Evolutionary conservation across 2,888 invertebrate genomes (phyloP).

Genomic region (Tetropium fuscum): DNA sequence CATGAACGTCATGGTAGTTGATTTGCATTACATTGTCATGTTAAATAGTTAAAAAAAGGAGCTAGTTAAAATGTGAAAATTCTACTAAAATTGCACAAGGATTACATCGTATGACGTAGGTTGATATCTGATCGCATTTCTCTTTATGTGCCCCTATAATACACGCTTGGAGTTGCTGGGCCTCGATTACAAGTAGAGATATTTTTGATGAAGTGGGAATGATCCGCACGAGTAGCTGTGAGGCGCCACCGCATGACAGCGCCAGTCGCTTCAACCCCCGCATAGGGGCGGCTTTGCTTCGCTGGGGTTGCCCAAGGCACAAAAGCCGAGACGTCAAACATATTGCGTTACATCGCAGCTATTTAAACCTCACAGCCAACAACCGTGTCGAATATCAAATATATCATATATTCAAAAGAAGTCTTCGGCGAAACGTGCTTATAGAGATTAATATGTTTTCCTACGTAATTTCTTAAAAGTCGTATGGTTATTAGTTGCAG

Average conservation of each 20-base stretch:
- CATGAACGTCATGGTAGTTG: too few species aligned
- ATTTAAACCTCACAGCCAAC: conserved; percentile 41
- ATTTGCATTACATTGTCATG: too few species aligned
- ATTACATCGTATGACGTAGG: not conserved
- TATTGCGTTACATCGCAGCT: conserved; percentile 57
- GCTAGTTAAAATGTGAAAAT: too few species aligned
- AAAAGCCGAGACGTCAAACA: conserved; percentile 57
- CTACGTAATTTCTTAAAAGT: too few species aligned
- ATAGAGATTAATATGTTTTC: conserved; percentile 10
- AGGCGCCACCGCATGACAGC: conserved; percentile 62
- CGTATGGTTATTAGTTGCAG: not conserved
- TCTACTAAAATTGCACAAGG: not conserved
- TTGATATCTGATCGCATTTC: conserved; percentile 21
- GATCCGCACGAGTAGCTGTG: conserved; percentile 58
- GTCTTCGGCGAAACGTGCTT: conserved; percentile 1
- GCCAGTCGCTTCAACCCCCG: conserved; percentile 19
- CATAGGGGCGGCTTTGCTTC: conserved; percentile 29
- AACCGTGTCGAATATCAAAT: conserved; percentile 51
- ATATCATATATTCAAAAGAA: conserved; percentile 20
- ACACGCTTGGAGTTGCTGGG: conserved; percentile 18
- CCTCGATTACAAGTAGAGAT: conserved; percentile 48
- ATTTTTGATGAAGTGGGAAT: conserved; percentile 56
- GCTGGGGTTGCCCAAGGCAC: conserved; percentile 31
- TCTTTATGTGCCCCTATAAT: conserved; percentile 22
- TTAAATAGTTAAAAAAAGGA: too few species aligned